These are phyloP conservation scores for Thecophora atra DNA, from an alignment of 2,888 invertebrate species.

Conservation along the genomic window DNA sequence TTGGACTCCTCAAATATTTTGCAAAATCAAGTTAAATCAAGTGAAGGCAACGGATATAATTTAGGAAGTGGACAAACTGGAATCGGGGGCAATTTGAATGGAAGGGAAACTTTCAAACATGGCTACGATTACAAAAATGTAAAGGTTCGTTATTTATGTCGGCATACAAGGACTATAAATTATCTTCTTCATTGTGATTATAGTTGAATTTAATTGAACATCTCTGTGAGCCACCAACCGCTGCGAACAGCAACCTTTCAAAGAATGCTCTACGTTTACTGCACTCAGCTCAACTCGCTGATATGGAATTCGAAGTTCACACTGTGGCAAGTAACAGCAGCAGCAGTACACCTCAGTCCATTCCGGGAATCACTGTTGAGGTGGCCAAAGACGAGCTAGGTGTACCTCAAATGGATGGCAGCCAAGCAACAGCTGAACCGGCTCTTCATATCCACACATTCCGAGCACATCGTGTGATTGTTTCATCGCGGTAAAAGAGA, in stretches of 20 bases:
- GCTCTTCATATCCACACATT: constrained; percentile 63
- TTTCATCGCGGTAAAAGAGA: constrained; percentile 67
- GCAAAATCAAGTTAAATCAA: constrained; percentile 51
- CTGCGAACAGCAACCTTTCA: constrained; percentile 70
- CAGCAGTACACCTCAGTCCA: neutral
- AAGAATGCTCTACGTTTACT: constrained; percentile 70
- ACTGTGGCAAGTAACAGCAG: constrained; percentile 43
- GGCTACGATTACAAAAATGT: constrained; percentile 57
- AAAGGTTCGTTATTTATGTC: constrained; percentile 48
- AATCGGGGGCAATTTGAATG: neutral
- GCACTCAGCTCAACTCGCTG: constrained; percentile 69
- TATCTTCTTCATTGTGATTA: neutral
- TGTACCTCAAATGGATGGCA: neutral
- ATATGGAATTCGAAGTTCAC: constrained; percentile 74
- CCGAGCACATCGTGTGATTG: constrained; percentile 73
- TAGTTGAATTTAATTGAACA: constrained; percentile 69
- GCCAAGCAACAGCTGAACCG: constrained; percentile 32
- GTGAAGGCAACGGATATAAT: constrained; percentile 47
- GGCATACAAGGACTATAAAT: neutral
- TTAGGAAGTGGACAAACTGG: neutral
- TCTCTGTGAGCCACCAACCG: constrained; percentile 71
- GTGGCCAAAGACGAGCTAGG: constrained; percentile 37
- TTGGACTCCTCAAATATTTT: constrained; percentile 63
- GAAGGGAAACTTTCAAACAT: constrained; percentile 39
- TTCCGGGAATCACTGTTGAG: constrained; percentile 26